A percentile compares a stretch with the other conserved stretches of the same genome.
Evolutionary conservation across 2,113 vertebrate genomes (phyloP).

Genomic region (Chrysemys picta): DNA sequence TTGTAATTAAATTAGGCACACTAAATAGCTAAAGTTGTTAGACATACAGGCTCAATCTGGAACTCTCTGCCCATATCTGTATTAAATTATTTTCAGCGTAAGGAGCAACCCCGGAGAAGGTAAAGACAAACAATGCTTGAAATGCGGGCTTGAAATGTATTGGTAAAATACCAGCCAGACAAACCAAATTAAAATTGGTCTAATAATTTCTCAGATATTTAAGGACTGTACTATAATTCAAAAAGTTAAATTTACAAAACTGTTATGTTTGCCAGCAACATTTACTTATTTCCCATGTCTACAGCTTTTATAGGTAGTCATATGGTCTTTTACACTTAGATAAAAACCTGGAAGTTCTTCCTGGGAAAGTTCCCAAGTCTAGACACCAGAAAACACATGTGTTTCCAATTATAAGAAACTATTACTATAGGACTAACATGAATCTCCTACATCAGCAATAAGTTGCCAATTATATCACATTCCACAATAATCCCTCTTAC

Average conservation of each 20-base stretch:
- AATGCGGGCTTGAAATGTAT: background rate
- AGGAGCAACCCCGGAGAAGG: background rate
- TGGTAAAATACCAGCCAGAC: constrained; percentile 17
- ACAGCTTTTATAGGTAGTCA: constrained; percentile 60
- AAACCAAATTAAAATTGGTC: constrained; percentile 14
- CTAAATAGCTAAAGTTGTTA: background rate
- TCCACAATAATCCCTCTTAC: constrained; percentile 55
- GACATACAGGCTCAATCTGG: background rate
- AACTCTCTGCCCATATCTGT: background rate
- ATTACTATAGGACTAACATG: constrained; percentile 60
- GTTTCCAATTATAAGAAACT: constrained; percentile 75
- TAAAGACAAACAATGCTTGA: background rate
- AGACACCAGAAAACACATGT: constrained; percentile 76
- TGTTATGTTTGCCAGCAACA: constrained; percentile 41
- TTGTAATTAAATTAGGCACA: background rate
- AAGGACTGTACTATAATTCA: background rate
- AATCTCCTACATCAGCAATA: constrained; percentile 71
- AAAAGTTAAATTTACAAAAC: constrained; percentile 42
- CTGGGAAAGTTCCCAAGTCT: constrained; percentile 82
- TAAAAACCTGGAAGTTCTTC: constrained; percentile 79
- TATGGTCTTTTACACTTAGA: constrained; percentile 72
- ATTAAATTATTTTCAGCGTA: background rate
- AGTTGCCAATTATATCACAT: constrained; percentile 73
- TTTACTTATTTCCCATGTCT: constrained; percentile 58
- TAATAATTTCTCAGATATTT: background rate